Conservation (phyloP, 2,797 vertebrate genomes). For the Parambassis ranga region DNA sequence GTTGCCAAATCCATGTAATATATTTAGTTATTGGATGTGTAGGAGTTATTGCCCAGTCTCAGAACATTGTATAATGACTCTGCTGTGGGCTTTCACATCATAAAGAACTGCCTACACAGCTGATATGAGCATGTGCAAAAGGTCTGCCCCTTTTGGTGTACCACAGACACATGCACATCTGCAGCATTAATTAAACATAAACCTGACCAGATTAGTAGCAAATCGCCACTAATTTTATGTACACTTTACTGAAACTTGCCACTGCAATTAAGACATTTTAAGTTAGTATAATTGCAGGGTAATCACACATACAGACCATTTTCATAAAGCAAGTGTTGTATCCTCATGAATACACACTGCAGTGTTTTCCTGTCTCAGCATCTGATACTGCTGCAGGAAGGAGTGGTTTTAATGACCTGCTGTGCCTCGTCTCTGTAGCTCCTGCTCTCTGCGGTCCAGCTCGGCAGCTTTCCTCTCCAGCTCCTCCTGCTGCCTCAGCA, state of each 20-base stretch:
- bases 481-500: conserved; percentile 94
- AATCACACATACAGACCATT: not conserved
- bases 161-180: too few relatives aligned
- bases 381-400: not conserved
- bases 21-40: not conserved
- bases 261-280: not conserved
- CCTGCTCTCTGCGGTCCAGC: conserved; percentile 92
- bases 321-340: too few relatives aligned
- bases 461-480: conserved; percentile 95
- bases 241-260: not conserved
- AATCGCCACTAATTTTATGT: too few relatives aligned
- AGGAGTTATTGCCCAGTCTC: not conserved
- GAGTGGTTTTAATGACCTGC: conserved; percentile 58
- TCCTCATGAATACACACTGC: too few relatives aligned
- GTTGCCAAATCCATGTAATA: not conserved
- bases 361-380: not conserved
- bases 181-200: too few relatives aligned
- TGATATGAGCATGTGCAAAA: not conserved
- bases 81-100: not conserved
- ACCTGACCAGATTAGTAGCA: too few relatives aligned
- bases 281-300: not conserved
- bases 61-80: not conserved
- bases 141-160: too few relatives aligned
- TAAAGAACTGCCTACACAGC: not conserved
- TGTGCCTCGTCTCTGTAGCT: conserved; percentile 80